phyloP scores from a whole-genome alignment of 2,888 invertebrate species.

The Mamestra brassicae region DNA sequence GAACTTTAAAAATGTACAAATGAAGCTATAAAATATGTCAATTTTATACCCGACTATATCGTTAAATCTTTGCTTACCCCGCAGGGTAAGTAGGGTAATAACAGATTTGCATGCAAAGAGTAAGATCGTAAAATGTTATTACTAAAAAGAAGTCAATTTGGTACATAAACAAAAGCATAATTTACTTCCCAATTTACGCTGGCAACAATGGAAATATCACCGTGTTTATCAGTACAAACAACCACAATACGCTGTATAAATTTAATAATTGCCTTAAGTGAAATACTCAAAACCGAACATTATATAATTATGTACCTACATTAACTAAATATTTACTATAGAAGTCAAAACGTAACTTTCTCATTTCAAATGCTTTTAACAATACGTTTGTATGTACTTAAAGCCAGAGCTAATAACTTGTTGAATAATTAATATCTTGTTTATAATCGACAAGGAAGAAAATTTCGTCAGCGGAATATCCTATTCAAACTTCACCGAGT shows the following conservation, averaged over 20 bases:
- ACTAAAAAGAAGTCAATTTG: background rate
- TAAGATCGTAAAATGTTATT: conserved; percentile 2
- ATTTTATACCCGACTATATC: background rate
- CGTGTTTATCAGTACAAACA: background rate
- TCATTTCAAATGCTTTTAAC: background rate
- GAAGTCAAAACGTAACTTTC: background rate
- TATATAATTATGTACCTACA: background rate
- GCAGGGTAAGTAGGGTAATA: background rate
- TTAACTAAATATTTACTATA: background rate
- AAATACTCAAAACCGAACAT: background rate
- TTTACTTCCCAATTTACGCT: background rate
- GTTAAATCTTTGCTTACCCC: background rate
- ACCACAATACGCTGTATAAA: background rate
- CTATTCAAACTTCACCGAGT: conserved; percentile 11
- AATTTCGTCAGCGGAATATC: background rate
- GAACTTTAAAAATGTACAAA: background rate
- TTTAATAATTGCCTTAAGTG: background rate
- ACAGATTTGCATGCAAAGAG: conserved; percentile 15
- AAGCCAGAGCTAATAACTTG: conserved; percentile 11
- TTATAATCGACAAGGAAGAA: background rate
- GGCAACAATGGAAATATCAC: background rate
- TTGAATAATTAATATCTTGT: background rate
- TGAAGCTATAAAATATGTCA: background rate
- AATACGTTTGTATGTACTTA: background rate
- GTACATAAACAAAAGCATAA: background rate